Evolutionary conservation across 2,888 invertebrate species (phyloP).

Genomic region (Archaeoteleia sp.): DNA sequence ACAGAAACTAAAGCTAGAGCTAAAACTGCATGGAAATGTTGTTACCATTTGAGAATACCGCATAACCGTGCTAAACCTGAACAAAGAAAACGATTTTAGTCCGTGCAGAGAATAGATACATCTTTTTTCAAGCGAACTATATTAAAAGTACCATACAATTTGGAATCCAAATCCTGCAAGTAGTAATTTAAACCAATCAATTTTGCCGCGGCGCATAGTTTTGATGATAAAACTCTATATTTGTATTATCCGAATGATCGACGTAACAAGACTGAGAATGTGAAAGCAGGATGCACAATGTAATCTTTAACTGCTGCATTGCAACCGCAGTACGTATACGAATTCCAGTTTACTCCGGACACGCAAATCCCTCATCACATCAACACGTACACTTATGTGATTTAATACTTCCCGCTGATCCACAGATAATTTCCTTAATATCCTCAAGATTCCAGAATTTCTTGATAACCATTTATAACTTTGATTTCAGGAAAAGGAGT

Average conservation of each 20-base stretch:
- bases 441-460: constrained; percentile 53
- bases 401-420: constrained; percentile 50
- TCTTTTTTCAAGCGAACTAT: constrained; percentile 6
- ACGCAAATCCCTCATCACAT: constrained; percentile 50
- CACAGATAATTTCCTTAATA: constrained; percentile 61
- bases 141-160: constrained; percentile 11
- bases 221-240: constrained; percentile 30
- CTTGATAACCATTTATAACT: constrained; percentile 18
- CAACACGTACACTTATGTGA: constrained; percentile 44
- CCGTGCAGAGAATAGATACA: constrained; percentile 19
- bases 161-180: constrained; percentile 5
- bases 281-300: constrained; percentile 48
- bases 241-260: constrained; percentile 38
- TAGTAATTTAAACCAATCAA: constrained; percentile 41
- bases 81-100: too few species aligned
- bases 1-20: too few species aligned
- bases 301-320: constrained; percentile 44
- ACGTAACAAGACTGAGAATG: constrained; percentile 45
- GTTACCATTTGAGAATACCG: too few species aligned
- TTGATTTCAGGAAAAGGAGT: constrained; percentile 5
- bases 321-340: constrained; percentile 38
- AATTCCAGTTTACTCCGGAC: constrained; percentile 42
- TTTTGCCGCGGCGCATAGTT: constrained; percentile 17
- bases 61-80: too few species aligned
- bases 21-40: too few species aligned